Percentiles rank a stretch among this genome's conserved stretches.
These are phyloP conservation scores for Argyra leucocephala DNA, from an alignment of 2,888 invertebrate genomes.

Conservation along the genomic window DNA sequence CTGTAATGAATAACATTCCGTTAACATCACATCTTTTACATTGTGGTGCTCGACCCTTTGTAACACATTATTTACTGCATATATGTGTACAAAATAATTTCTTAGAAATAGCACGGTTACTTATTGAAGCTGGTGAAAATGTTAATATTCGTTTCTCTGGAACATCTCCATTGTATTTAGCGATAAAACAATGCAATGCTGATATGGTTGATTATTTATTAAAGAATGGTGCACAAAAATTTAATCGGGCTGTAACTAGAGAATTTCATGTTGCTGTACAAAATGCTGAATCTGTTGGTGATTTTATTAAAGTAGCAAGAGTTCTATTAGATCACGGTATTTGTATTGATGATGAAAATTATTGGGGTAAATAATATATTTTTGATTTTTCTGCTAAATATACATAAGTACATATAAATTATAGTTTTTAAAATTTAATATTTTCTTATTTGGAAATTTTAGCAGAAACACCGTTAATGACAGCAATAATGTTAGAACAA, in stretches of 20 bases:
- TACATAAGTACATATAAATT: too few species aligned
- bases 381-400: too few species aligned
- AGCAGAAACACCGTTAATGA: constrained; percentile 60
- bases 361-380: too few species aligned
- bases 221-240: constrained; percentile 48
- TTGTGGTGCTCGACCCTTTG: constrained; percentile 59
- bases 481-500: constrained; percentile 45
- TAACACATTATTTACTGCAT: constrained; percentile 60
- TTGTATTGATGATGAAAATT: constrained; percentile 52
- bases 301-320: constrained; percentile 32
- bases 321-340: constrained; percentile 45
- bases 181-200: constrained; percentile 56
- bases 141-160: constrained; percentile 42
- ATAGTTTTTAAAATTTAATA: too few species aligned
- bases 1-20: constrained; percentile 30
- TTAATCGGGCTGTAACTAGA: constrained; percentile 47
- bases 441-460: too few species aligned
- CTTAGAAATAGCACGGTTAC: constrained; percentile 37
- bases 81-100: constrained; percentile 56
- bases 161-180: constrained; percentile 60
- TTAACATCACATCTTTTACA: constrained; percentile 44
- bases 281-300: constrained; percentile 28
- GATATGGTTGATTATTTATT: constrained; percentile 52
- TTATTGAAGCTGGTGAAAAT: constrained; percentile 34
- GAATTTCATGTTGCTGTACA: constrained; percentile 37